phyloP scores from a whole-genome alignment of 2,113 vertebrate species.

The Podiceps cristatus region DNA sequence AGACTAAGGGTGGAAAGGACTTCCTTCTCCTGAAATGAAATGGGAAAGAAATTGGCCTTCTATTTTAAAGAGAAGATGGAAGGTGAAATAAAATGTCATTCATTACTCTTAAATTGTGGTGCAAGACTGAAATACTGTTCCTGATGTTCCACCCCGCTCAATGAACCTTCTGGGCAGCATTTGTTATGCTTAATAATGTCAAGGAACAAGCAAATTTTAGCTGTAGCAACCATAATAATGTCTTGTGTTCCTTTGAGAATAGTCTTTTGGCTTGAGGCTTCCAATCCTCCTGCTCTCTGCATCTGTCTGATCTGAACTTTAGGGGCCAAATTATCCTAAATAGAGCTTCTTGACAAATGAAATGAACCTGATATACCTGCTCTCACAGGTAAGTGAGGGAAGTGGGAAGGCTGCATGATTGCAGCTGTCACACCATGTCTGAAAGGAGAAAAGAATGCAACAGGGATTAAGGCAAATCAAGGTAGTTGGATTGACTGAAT shows the following conservation, averaged over 20 bases:
- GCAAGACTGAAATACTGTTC: constrained; percentile 48
- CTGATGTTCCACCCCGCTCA: constrained; percentile 30
- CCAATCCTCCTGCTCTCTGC: constrained; percentile 44
- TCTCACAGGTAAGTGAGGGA: background rate
- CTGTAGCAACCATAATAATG: constrained; percentile 69
- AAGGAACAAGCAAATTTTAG: constrained; percentile 65
- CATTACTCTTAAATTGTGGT: constrained; percentile 18
- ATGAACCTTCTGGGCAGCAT: constrained; percentile 56
- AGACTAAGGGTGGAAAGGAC: background rate
- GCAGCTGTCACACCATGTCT: background rate
- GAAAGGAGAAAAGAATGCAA: background rate
- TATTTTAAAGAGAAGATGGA: background rate
- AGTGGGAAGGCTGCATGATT: background rate
- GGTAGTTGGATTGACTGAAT: background rate
- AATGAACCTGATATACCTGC: background rate
- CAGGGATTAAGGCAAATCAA: background rate
- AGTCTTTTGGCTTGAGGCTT: constrained; percentile 59
- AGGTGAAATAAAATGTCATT: constrained; percentile 28
- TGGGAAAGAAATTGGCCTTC: background rate
- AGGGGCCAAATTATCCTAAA: constrained; percentile 53
- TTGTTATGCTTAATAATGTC: constrained; percentile 71
- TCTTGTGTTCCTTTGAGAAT: constrained; percentile 49
- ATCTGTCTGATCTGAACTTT: constrained; percentile 63
- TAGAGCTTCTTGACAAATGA: background rate
- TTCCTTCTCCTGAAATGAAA: background rate